Percentiles rank a stretch among this genome's conserved stretches.
Evolutionary conservation across 2,797 vertebrate genomes (phyloP).

Genomic region (Coregonus sp.): DNA sequence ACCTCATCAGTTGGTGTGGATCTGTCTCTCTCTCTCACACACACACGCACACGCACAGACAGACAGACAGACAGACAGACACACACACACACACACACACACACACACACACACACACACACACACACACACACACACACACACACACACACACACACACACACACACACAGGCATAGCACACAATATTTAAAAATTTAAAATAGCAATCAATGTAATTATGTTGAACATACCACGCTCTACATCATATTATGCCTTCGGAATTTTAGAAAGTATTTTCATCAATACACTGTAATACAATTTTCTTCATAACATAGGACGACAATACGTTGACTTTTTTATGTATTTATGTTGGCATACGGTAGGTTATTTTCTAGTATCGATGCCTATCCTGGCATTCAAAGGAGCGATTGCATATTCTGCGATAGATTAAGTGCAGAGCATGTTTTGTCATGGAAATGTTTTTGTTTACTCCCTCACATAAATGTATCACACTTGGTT

Average conservation of each 20-base stretch:
- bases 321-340: not conserved
- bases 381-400: not conserved
- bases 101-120: slow-evolving; percentile 3
- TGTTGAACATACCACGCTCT: not conserved
- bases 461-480: slow-evolving; percentile 92
- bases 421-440: slow-evolving; percentile 85
- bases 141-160: not conserved
- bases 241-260: not conserved
- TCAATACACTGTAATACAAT: not conserved
- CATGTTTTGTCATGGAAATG: slow-evolving; percentile 96
- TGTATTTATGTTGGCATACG: not conserved
- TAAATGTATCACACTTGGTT: slow-evolving; percentile 96
- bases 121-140: not conserved
- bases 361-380: not conserved
- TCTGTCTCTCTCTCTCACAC: not conserved
- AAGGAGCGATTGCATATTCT: slow-evolving; percentile 83
- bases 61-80: slow-evolving; percentile 17
- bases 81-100: slow-evolving; percentile 14
- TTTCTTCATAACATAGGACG: not conserved
- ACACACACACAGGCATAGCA: not conserved
- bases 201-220: not conserved
- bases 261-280: not conserved
- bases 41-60: slow-evolving; percentile 10
- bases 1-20: not conserved
- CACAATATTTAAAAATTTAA: not conserved